Conservation (phyloP, 2,888 invertebrate genomes). For the Yponomeuta sedellus region DNA sequence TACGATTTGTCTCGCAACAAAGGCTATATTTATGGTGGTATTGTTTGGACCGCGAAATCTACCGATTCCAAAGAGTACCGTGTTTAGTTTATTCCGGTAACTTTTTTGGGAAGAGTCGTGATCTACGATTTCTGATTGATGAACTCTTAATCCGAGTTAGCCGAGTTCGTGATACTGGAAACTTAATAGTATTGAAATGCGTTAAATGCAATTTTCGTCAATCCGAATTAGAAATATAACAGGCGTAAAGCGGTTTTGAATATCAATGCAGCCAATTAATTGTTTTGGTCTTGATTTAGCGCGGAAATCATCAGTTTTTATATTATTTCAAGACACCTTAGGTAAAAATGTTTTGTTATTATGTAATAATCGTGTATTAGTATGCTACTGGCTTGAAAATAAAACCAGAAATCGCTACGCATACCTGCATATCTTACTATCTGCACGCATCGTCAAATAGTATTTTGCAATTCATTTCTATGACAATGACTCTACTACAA, state of each 20-base stretch:
- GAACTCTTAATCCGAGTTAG: neutral
- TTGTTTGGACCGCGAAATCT: neutral
- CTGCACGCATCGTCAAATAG: too few relatives aligned
- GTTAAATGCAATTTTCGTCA: neutral
- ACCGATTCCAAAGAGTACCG: conserved; percentile 3
- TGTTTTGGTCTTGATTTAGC: neutral
- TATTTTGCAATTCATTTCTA: too few relatives aligned
- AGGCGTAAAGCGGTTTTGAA: neutral
- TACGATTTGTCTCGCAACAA: neutral
- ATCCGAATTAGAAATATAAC: neutral
- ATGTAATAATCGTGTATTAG: too few relatives aligned
- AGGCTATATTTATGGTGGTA: neutral
- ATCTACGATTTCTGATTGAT: neutral
- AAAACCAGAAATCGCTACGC: too few relatives aligned
- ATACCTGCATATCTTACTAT: too few relatives aligned
- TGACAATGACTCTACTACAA: too few relatives aligned
- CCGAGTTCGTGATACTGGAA: neutral
- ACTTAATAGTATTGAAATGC: neutral
- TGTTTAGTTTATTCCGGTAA: neutral
- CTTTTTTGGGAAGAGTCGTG: neutral
- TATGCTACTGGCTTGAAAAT: too few relatives aligned
- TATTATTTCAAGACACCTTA: too few relatives aligned
- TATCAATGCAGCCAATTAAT: neutral
- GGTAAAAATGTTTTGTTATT: too few relatives aligned
- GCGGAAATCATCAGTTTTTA: too few relatives aligned